Conservation (phyloP, 2,113 vertebrate species). For the Nestor notabilis region DNA sequence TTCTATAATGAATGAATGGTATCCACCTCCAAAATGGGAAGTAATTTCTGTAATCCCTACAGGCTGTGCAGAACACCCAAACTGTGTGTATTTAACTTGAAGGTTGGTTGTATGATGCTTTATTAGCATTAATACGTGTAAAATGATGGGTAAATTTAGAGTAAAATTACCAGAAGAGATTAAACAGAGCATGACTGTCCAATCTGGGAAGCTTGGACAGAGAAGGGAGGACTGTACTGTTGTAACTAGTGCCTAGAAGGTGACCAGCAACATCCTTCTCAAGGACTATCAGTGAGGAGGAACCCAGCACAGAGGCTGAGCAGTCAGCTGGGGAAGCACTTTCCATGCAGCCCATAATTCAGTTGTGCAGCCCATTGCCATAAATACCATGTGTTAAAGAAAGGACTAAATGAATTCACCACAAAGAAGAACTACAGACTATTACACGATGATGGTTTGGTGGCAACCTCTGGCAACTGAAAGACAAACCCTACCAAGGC, state of each 20-base stretch:
- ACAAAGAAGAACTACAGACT: background rate
- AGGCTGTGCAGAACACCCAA: background rate
- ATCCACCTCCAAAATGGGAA: background rate
- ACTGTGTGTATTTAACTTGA: background rate
- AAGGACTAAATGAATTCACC: background rate
- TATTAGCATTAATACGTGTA: background rate
- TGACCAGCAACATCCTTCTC: background rate
- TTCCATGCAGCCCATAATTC: background rate
- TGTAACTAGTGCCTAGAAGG: background rate
- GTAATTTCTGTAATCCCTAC: background rate
- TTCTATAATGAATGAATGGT: too few relatives aligned
- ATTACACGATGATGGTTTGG: background rate
- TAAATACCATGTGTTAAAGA: background rate
- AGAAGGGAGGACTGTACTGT: background rate
- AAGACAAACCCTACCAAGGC: background rate
- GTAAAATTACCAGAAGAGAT: background rate
- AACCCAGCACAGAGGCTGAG: fast-evolving
- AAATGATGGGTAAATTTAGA: background rate
- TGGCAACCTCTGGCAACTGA: background rate
- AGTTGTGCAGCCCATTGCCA: background rate
- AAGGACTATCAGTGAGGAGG: background rate
- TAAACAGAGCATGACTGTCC: background rate
- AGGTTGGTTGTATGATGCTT: background rate
- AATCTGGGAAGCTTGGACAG: background rate
- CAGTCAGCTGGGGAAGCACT: background rate